Evolutionary conservation across 2,888 invertebrate genomes (phyloP).

Genomic region (Octonoba sinensis): DNA sequence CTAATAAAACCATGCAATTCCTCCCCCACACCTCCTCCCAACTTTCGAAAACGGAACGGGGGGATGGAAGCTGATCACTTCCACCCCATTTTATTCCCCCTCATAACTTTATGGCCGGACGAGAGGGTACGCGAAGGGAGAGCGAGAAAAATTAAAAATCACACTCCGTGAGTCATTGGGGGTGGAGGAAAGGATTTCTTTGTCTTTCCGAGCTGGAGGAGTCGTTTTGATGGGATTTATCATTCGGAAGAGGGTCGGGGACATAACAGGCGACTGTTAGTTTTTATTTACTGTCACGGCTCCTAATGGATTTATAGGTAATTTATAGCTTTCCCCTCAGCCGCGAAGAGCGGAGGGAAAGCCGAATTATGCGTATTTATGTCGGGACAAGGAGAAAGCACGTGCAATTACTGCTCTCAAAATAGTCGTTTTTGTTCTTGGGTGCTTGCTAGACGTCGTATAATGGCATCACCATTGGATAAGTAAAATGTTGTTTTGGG

Average conservation of each 20-base stretch:
- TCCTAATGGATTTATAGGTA: slow-evolving; percentile 52
- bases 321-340: slow-evolving; percentile 24
- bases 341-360: slow-evolving; percentile 6
- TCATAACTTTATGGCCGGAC: neutral
- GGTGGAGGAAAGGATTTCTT: slow-evolving; percentile 7
- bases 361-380: slow-evolving; percentile 22
- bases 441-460: no score
- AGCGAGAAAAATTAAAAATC: slow-evolving; percentile 5
- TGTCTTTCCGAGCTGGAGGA: slow-evolving; percentile 32
- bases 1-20: neutral
- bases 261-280: slow-evolving; percentile 30
- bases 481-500: no score
- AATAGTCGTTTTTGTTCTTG: no score
- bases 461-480: no score
- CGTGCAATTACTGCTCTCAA: neutral
- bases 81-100: neutral
- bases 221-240: slow-evolving; percentile 55
- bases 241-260: slow-evolving; percentile 38
- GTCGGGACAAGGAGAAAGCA: slow-evolving; percentile 18
- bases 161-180: slow-evolving; percentile 22
- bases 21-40: neutral
- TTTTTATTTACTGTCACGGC: slow-evolving; percentile 50
- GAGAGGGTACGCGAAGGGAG: neutral
- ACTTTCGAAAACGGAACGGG: no score
- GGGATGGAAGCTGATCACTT: no score